phyloP scores from a whole-genome alignment of 2,113 vertebrate genomes.

The Xenopus tropicalis region UCB_Xtro_10.0 CM004448.2:339501-340000 shows the following conservation, averaged over 20 bases:
- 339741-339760: conserved; percentile 49
- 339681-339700: conserved; percentile 46
- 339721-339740: conserved; percentile 46
- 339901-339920: too few species aligned
- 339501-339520: conserved; percentile 29
- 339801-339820: conserved; percentile 42
- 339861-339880: too few species aligned
- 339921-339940: too few species aligned
- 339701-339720: conserved; percentile 49
- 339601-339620: conserved; percentile 44
- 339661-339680: conserved; percentile 49
- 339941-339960: too few species aligned
- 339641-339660: conserved; percentile 46
- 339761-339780: conserved; percentile 39
- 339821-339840: conserved; percentile 49
- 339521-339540: conserved; percentile 45
- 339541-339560: conserved; percentile 50
- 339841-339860: background rate
- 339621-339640: conserved; percentile 44
- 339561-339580: conserved; percentile 36
- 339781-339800: conserved; percentile 31
- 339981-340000: too few species aligned
- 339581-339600: conserved; percentile 19
- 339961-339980: too few species aligned
- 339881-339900: too few species aligned